These are phyloP conservation scores for Octodon degus DNA, from an alignment of 2,113 vertebrate species.

Conservation along the genomic window DNA sequence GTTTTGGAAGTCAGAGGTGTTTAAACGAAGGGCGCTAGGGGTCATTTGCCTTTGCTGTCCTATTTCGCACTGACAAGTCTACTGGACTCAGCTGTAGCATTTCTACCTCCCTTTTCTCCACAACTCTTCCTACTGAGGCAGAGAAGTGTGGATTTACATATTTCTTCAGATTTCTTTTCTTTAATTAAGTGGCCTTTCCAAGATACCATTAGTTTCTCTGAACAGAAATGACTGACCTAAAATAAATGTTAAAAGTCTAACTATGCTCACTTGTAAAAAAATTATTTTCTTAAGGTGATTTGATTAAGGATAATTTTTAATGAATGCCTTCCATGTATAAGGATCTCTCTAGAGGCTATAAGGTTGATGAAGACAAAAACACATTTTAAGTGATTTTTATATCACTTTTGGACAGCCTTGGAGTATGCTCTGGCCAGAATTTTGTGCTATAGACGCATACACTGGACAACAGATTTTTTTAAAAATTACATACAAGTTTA, in stretches of 20 bases:
- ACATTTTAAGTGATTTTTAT: not conserved
- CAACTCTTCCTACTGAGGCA: not conserved
- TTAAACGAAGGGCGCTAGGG: not conserved
- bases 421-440: not conserved
- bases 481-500: not conserved
- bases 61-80: not conserved
- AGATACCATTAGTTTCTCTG: not conserved
- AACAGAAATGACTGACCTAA: slow-evolving; percentile 11
- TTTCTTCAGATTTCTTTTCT: not conserved
- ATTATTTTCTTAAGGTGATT: not conserved
- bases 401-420: not conserved
- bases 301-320: not conserved
- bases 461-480: not conserved
- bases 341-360: not conserved
- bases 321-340: not conserved
- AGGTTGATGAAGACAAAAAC: not conserved
- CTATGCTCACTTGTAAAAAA: not conserved
- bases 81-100: not conserved
- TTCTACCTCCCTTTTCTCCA: not conserved
- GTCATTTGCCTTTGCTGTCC: not conserved
- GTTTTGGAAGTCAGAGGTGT: not conserved
- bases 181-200: not conserved
- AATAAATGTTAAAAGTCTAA: slow-evolving; percentile 4
- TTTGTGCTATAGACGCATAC: not conserved
- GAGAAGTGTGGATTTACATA: not conserved